Base-by-base conservation (phyloP, 1,140 invertebrate genomes). In the Acromyrmex echinatior region DNA sequence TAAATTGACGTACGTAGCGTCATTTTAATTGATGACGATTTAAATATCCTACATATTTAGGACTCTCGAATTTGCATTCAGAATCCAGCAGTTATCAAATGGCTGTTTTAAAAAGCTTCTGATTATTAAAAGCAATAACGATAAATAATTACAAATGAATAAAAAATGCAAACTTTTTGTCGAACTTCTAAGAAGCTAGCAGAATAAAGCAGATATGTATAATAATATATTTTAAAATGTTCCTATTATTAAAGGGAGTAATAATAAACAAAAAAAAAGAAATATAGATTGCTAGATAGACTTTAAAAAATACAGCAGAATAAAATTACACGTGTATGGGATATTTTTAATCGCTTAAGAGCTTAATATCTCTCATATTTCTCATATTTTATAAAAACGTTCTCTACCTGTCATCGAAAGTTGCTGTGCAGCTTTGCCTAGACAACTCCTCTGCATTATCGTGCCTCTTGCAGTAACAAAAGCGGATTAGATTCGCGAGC, bases 401-500 rank as follows among this genome's bases (percentile, higher is more conserved):
- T 45, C 28, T 81, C 39, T 86, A 86, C 77, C 63, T 82, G 62
- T 66, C 10, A 4, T 70, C 14, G 2, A 35, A 63, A 62, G 3
- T 0, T 74, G 10, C 7, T 12, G 18, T 5, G 39, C 35, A 39
- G 35, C 21, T 60, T 70, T 12, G 76, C 9, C 14, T 73, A 28
- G 53, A 21, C 39, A 70, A 18, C 68, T 56, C 68, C 9, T 62
- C 45, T 49, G 78, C 74, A 90, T 84, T 84, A 76, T 45, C 39
- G 45, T 31, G 81, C 49, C 49, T 84, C 79, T 2, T 71, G 10
- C 51, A 77, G 80, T 68, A 68, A 60, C 91, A 84, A 77, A 90
- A 90, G 86, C 85, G 85, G 76, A 90, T 88, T 87, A 92, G n/a
- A 86, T 91, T 91, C 62, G 66, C 79, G 86, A 89, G 77, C 71